These are phyloP conservation scores for Peribatodes rhomboidaria DNA, from an alignment of 2,888 invertebrate species.

Conservation along the genomic window DNA sequence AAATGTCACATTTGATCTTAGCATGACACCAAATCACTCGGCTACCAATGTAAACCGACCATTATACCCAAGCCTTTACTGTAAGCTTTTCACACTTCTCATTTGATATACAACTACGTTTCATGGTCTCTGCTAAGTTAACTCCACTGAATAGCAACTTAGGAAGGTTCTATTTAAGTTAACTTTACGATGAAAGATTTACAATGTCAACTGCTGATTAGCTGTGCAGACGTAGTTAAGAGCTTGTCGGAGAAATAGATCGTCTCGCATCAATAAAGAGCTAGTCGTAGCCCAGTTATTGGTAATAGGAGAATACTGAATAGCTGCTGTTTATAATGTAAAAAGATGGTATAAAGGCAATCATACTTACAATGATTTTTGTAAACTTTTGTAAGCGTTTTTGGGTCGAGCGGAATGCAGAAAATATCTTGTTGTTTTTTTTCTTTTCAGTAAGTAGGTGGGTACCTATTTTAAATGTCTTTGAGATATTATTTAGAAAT, in stretches of 20 bases:
- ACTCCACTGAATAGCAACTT: constrained; percentile 5
- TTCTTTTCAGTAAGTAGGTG: no score
- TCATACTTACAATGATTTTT: background rate
- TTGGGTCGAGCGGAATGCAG: background rate
- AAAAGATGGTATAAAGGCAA: background rate
- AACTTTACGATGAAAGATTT: constrained; percentile 25
- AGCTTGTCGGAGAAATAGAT: constrained; percentile 54
- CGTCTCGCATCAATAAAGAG: constrained; percentile 5
- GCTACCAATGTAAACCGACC: background rate
- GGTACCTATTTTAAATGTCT: no score
- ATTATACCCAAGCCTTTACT: background rate
- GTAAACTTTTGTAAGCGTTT: background rate
- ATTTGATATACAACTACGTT: constrained; percentile 16
- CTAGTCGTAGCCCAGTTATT: background rate
- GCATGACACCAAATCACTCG: no score
- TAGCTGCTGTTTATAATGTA: background rate
- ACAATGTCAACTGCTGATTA: constrained; percentile 22
- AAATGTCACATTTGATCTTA: no score
- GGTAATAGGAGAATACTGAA: background rate
- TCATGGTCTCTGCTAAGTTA: constrained; percentile 17
- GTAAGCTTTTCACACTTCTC: constrained; percentile 22
- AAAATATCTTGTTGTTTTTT: no score
- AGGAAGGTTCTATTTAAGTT: constrained; percentile 17
- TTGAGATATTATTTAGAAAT: no score
- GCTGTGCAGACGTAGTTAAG: constrained; percentile 35